Base-by-base conservation (phyloP, 2,888 invertebrate species). In the Hypercompe scribonia region DNA sequence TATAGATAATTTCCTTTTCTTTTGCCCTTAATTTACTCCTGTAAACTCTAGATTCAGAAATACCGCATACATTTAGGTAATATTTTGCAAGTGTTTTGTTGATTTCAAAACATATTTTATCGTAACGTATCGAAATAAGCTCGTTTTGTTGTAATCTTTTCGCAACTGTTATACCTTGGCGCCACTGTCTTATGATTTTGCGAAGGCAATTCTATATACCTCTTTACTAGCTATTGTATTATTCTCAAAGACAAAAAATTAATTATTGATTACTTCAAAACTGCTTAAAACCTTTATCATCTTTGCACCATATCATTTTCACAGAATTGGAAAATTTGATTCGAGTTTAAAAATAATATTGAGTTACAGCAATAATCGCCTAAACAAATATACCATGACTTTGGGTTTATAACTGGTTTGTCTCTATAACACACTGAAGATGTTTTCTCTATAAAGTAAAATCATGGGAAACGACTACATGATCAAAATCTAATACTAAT, bases 141-240 rank as follows among this genome's bases (percentile, higher is more conserved):
- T 58, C 34, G 66, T 70, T 75, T 69, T 68, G 64, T 71, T 72
- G 75, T 76, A 71, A 70, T 71, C 42, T 78, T 82, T 72, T 77
- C 76, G 83, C 73, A 83, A 83, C 75, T 66, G 33, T 42, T 61
- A 42, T 31, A 11, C 72, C 70, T 74, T 81, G 72, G 33, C 71
- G 36, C 68, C 79, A 79, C 64, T 75, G 79, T 76, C 70, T 73
- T 74, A 65, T 72, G 72, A 76, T 75, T 82, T 74, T 67, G 64
- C 42, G 78, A 83, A 83, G 83, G 82, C 46, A 76, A 54, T 67
- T 68, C 42, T 33, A 74, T 63, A 66, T 76, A 73, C 72, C 67
- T 76, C 72, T 46, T 0, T 21, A 46, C 18, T 18, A 15, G 21
- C 0, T 18, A 18, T 5, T 42, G 24, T 24, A 24, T 24, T 8